Conservation (phyloP, 2,888 invertebrate genomes). For the Paralinhomoeus sp. region DNA sequence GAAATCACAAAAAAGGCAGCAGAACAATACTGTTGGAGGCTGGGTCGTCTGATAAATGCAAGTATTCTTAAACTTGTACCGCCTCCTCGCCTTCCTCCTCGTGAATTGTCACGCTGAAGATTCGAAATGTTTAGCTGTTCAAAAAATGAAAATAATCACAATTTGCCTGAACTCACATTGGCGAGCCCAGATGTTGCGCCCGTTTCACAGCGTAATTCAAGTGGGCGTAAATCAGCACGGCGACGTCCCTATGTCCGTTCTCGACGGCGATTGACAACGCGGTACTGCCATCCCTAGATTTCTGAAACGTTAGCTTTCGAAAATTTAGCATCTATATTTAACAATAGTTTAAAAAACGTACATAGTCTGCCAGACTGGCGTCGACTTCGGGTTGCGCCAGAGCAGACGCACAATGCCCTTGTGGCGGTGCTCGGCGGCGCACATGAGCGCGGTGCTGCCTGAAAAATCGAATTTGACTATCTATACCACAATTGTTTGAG, state of each 20-base stretch:
- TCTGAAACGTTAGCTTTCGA: too few relatives aligned
- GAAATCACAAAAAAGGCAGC: too few relatives aligned
- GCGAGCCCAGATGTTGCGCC: too few relatives aligned
- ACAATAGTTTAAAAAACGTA: too few relatives aligned
- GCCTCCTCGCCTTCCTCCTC: too few relatives aligned
- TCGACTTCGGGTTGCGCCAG: constrained; percentile 57
- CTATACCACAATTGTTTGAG: too few relatives aligned
- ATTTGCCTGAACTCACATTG: not conserved
- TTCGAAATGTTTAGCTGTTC: too few relatives aligned
- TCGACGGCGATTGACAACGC: constrained; percentile 72
- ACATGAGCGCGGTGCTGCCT: constrained; percentile 74
- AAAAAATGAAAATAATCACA: too few relatives aligned
- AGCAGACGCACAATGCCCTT: constrained; percentile 57
- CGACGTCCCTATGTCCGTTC: constrained; percentile 67
- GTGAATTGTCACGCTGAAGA: not conserved
- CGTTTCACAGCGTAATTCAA: constrained; percentile 22
- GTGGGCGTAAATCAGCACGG: constrained; percentile 64
- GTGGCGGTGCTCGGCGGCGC: constrained; percentile 78
- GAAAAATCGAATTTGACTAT: constrained; percentile 7
- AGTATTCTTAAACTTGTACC: too few relatives aligned
- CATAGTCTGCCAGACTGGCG: constrained; percentile 53
- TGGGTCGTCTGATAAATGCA: too few relatives aligned
- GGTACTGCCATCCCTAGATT: constrained; percentile 68
- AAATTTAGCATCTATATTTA: too few relatives aligned
- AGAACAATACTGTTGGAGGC: too few relatives aligned